Evolutionary conservation across 2,888 invertebrate species (phyloP).

Genomic region (Eristalis pertinax): DNA sequence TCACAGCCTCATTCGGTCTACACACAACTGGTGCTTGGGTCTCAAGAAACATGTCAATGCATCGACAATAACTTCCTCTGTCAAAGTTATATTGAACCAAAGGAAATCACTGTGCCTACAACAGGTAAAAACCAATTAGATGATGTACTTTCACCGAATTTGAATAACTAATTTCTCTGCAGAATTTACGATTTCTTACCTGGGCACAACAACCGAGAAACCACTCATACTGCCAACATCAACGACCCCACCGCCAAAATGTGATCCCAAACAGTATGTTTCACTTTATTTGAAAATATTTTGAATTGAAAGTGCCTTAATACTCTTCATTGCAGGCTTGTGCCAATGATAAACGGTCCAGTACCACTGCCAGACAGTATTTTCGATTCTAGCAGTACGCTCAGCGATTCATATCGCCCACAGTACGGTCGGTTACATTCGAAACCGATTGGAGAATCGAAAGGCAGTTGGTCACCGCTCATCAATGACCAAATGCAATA

Average conservation of each 20-base stretch:
- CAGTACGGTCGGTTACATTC: constrained; percentile 83
- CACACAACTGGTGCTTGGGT: constrained; percentile 81
- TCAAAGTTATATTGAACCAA: constrained; percentile 74
- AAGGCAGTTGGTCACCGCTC: constrained; percentile 88
- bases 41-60: constrained; percentile 90
- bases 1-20: constrained; percentile 86
- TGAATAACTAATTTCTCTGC: neutral
- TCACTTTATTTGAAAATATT: neutral
- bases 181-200: constrained; percentile 15
- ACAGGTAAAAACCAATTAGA: constrained; percentile 16
- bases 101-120: constrained; percentile 41
- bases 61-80: constrained; percentile 89
- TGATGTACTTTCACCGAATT: too few relatives aligned
- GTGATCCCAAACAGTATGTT: constrained; percentile 80
- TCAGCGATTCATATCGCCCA: constrained; percentile 82
- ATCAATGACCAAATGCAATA: constrained; percentile 85
- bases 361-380: constrained; percentile 82
- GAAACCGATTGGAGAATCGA: constrained; percentile 75
- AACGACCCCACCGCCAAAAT: constrained; percentile 82
- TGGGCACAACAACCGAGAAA: constrained; percentile 45
- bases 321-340: constrained; percentile 74
- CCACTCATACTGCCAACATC: constrained; percentile 75
- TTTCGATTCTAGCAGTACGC: constrained; percentile 84
- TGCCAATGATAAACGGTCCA: constrained; percentile 80
- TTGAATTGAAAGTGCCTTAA: neutral